Conservation (phyloP, 2,113 vertebrate genomes). For the Campylomormyrus tamandua region DNA sequence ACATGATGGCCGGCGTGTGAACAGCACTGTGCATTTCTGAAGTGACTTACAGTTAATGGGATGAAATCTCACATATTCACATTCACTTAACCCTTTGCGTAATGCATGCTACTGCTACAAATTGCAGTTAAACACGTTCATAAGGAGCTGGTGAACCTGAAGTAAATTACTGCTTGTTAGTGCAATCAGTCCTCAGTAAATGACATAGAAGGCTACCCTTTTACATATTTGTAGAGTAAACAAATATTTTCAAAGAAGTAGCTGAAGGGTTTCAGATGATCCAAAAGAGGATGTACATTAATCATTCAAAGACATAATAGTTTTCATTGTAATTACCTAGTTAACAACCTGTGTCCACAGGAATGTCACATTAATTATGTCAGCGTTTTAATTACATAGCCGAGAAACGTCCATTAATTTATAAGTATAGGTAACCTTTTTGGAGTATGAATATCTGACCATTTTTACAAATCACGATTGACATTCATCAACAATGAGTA, state of each 20-base stretch:
- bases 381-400: neutral
- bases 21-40: slow-evolving; percentile 32
- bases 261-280: neutral
- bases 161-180: neutral
- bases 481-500: neutral
- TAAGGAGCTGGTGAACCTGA: neutral
- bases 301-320: neutral
- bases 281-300: neutral
- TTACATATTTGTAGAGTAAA: neutral
- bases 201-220: neutral
- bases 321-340: neutral
- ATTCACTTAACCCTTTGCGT: neutral
- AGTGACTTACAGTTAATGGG: slow-evolving; percentile 15
- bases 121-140: neutral
- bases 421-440: neutral
- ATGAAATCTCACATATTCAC: neutral
- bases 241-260: neutral
- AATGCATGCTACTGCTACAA: neutral
- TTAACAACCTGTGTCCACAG: neutral
- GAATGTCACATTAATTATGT: neutral
- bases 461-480: neutral
- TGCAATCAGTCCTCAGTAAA: neutral
- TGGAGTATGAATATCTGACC: neutral
- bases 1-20: slow-evolving; percentile 53
- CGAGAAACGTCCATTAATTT: neutral